Percentiles rank a stretch among this genome's conserved stretches.
phyloP scores from a whole-genome alignment of 2,113 vertebrate genomes.

The Crotalus horridus region DNA sequence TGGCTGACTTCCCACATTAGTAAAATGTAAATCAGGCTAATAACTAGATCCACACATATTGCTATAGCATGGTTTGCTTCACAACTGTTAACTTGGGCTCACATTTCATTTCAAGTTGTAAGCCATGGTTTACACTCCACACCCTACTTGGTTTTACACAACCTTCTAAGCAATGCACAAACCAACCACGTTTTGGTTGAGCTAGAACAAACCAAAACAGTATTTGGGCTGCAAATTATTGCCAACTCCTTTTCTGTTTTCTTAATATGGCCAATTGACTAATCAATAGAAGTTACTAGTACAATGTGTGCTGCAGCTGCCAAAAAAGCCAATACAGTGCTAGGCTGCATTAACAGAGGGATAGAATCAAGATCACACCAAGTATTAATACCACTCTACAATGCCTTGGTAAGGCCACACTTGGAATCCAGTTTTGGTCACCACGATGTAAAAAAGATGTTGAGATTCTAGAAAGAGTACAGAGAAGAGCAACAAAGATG shows the following conservation, averaged over 20 bases:
- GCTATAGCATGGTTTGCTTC: background rate
- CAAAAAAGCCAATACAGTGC: no score
- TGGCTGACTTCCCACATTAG: background rate
- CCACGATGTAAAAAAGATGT: no score
- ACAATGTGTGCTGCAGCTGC: no score
- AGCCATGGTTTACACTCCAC: background rate
- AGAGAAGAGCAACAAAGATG: no score
- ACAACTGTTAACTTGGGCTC: background rate
- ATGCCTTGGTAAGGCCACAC: no score
- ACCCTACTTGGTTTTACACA: background rate
- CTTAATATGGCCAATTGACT: background rate
- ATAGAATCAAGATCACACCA: no score
- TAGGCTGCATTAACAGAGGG: no score
- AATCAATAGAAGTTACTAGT: background rate
- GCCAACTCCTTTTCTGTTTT: background rate
- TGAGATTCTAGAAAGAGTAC: no score
- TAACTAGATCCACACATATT: background rate
- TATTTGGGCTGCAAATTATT: background rate
- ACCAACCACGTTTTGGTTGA: background rate
- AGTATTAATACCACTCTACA: no score
- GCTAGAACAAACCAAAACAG: background rate
- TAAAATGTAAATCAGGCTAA: background rate
- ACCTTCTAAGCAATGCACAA: background rate
- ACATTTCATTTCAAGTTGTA: background rate
- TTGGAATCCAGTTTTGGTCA: no score